phyloP scores from a whole-genome alignment of 2,797 vertebrate genomes.

The Pseudopleuronectes americanus region DNA sequence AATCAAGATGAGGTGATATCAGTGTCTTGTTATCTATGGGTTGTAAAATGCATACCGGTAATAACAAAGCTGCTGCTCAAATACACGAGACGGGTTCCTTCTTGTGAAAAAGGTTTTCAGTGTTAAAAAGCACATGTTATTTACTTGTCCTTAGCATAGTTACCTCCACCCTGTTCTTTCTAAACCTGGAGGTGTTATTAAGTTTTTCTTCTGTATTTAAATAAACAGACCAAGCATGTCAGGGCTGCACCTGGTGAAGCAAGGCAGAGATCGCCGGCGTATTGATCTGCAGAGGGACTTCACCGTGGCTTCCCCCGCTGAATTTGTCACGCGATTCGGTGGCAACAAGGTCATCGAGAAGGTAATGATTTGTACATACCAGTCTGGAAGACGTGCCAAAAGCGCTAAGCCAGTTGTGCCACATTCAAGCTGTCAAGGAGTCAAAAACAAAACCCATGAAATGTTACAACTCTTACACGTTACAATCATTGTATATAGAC shows the following conservation, averaged over 20 bases:
- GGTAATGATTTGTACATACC: constrained; percentile 70
- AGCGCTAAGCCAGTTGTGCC: no score
- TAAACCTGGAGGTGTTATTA: background rate
- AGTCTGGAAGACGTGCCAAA: no score
- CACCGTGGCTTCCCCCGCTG: constrained; percentile 97
- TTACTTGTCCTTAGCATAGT: background rate
- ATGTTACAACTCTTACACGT: background rate
- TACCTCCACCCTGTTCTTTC: background rate
- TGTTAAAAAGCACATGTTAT: no score
- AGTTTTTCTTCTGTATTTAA: constrained; percentile 14
- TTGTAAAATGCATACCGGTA: constrained; percentile 12
- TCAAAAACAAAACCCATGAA: background rate
- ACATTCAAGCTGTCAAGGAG: background rate
- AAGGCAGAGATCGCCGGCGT: constrained; percentile 93
- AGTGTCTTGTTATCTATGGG: background rate
- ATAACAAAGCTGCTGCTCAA: background rate
- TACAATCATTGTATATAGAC: background rate
- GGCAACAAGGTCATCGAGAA: constrained; percentile 99
- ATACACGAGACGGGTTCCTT: background rate
- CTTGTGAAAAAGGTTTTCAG: background rate
- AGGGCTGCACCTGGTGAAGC: constrained; percentile 94
- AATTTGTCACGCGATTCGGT: constrained; percentile 98
- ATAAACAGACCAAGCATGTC: constrained; percentile 95
- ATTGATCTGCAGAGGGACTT: constrained; percentile 96
- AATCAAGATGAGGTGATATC: constrained; percentile 18